Base-by-base conservation (phyloP, 2,888 invertebrate genomes). In the Serrognathus titanus region DNA sequence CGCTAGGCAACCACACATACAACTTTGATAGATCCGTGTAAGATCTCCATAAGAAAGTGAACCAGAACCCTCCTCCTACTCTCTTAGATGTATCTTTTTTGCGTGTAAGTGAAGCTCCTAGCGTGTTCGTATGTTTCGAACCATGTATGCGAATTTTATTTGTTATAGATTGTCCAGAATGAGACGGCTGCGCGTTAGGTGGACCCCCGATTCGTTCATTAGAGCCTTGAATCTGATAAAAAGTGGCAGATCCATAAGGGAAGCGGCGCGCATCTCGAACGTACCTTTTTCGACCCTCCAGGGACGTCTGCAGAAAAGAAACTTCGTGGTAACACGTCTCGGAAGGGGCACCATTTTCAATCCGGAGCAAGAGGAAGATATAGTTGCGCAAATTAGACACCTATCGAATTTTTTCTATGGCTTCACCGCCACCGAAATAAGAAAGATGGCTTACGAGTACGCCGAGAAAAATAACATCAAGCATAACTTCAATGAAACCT, bases 361-460 rank as follows among this genome's bases (percentile, higher is more conserved):
- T 24, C 11, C 10, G 31, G 48, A 48, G 12, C 60, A 66, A 59
- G 64, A 68, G 53, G 13, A 51, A 40, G 40, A 16, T 16, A 52
- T 67, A 24, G 62, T 53, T 8, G 45, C 59, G 9, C 63, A 68
- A 50, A 37, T 63, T 24, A 59, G 48, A 24, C 49, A 51, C 41
- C 57, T 66, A 60, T 63, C 66, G 55, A 43, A 49, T 5, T 59
- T 59, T 43, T 55, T 63, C 35, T 65, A 53, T 55, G 63, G 64
- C 1, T 41, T 64, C n/a, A 64, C 63, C 8, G 40, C 50, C 35
- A 57, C 24, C 36, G 60, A 81, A 61, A 79, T 81, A 50, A 72
- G 81, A 38, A 79, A 79, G 59, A 65, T 82, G n/a, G 81, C 80
- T 16, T 82, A 79, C 63, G 80, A 82, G 61, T 80, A 81, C 59